Evolutionary conservation across 2,888 invertebrate genomes (phyloP).

Genomic region (Eudemis profundana): DNA sequence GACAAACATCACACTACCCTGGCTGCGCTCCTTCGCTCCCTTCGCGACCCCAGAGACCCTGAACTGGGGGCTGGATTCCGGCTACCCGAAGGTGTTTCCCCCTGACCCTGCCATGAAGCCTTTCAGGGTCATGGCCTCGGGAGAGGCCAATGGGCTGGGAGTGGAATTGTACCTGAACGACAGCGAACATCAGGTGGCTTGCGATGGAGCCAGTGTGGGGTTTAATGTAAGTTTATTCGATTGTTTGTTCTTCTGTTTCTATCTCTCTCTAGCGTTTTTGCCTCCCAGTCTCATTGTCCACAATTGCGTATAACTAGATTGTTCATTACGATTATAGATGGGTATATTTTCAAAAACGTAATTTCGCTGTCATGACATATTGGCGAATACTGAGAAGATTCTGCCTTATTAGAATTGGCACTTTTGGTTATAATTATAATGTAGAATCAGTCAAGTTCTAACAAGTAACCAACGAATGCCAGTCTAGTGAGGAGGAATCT

Average conservation of each 20-base stretch:
- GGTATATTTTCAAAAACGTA: too few relatives aligned
- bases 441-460: too few relatives aligned
- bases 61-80: conserved; percentile 71
- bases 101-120: conserved; percentile 65
- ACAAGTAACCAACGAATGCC: too few relatives aligned
- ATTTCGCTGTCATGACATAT: too few relatives aligned
- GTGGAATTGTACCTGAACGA: conserved; percentile 76
- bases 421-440: too few relatives aligned
- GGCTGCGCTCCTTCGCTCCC: conserved; percentile 67
- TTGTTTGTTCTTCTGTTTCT: not conserved
- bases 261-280: too few relatives aligned
- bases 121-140: conserved; percentile 72
- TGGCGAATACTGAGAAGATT: too few relatives aligned
- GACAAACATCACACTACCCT: conserved; percentile 68
- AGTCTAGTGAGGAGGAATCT: too few relatives aligned
- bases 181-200: conserved; percentile 74
- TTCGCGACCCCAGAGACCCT: conserved; percentile 53
- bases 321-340: too few relatives aligned
- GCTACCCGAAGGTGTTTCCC: conserved; percentile 74
- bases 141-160: conserved; percentile 73
- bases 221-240: conserved; percentile 68
- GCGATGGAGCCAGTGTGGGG: conserved; percentile 77
- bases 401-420: too few relatives aligned
- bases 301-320: too few relatives aligned
- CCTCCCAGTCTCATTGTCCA: too few relatives aligned